These are phyloP conservation scores for Ischnura elegans DNA, from an alignment of 2,888 invertebrate genomes.

Conservation along the genomic window DNA sequence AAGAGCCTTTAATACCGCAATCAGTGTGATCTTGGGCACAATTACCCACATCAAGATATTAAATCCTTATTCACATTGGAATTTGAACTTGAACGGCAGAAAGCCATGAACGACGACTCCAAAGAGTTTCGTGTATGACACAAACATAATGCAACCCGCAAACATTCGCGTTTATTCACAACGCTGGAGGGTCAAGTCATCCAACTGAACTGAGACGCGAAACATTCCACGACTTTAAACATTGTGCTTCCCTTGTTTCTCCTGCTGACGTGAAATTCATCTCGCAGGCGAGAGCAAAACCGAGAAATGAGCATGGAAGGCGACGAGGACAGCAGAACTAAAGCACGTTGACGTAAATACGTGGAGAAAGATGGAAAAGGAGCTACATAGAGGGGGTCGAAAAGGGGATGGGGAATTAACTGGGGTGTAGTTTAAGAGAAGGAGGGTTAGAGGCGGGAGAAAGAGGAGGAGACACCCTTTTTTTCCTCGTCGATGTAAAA, in stretches of 20 bases:
- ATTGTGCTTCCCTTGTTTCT: neutral
- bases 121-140: no score
- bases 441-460: neutral
- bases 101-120: no score
- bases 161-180: neutral
- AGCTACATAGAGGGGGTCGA: neutral
- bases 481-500: neutral
- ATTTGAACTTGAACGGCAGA: no score
- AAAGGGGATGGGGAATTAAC: neutral
- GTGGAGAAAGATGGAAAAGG: neutral
- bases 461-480: neutral
- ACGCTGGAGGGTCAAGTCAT: neutral
- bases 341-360: no score
- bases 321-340: no score
- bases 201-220: neutral
- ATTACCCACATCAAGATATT: no score
- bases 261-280: neutral
- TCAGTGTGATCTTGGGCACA: no score
- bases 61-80: no score
- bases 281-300: neutral
- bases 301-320: constrained; percentile 3
- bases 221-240: neutral
- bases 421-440: neutral
- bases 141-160: no score
- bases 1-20: no score